phyloP scores from a whole-genome alignment of 2,113 vertebrate species.

The Echinops telfairi region DNA sequence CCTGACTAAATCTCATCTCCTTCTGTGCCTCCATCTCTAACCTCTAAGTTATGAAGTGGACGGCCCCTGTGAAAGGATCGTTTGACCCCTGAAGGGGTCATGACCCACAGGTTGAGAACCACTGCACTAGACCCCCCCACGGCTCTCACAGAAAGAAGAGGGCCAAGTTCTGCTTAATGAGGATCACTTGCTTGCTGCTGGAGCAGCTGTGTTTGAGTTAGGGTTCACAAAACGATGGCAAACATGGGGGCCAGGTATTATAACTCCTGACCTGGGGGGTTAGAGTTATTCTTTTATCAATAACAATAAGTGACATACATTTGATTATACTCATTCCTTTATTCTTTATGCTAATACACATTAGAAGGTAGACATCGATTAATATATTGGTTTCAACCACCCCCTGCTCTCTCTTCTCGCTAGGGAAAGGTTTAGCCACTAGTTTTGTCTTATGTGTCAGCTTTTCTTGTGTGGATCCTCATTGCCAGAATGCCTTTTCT shows the following conservation, averaged over 20 bases:
- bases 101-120: too few species aligned
- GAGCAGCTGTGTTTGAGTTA: background rate
- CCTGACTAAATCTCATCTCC: too few species aligned
- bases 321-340: background rate
- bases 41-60: too few species aligned
- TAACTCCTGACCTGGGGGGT: background rate
- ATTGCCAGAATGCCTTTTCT: background rate
- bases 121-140: background rate
- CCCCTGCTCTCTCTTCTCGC: background rate
- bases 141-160: background rate
- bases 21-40: too few species aligned
- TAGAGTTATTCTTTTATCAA: background rate
- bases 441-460: too few species aligned
- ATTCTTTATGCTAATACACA: background rate
- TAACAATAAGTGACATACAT: background rate
- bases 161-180: background rate
- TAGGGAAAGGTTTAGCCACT: background rate
- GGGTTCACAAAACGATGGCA: too few species aligned
- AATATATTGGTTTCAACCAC: rapidly evolving
- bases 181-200: background rate
- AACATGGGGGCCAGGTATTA: background rate
- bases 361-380: background rate
- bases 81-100: too few species aligned
- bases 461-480: background rate
- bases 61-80: too few species aligned